Evolutionary conservation across 2,113 vertebrate genomes (phyloP).

Genomic region (Picathartes gymnocephalus): DNA sequence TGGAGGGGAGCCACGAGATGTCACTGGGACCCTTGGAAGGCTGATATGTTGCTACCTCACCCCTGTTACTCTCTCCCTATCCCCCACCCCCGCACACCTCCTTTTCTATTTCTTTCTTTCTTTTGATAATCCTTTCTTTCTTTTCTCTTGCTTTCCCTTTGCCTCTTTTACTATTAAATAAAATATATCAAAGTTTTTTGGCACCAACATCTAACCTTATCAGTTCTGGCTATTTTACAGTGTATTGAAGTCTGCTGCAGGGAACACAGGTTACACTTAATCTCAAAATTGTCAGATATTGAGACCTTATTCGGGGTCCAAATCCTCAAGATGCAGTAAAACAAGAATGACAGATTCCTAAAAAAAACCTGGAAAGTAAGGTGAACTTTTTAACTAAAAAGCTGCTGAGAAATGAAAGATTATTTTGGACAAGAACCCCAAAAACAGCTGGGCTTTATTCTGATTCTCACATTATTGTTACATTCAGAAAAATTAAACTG

Average conservation of each 20-base stretch:
- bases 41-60: background rate
- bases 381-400: background rate
- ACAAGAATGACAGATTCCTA: background rate
- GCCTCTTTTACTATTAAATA: background rate
- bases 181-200: background rate
- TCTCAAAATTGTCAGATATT: background rate
- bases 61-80: background rate
- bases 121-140: background rate
- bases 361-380: background rate
- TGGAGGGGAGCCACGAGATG: background rate
- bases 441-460: background rate
- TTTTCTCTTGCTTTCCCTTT: background rate
- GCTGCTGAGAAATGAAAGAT: background rate
- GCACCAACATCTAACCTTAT: background rate
- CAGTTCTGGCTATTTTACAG: background rate
- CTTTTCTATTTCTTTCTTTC: background rate
- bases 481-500: background rate
- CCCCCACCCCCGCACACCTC: background rate
- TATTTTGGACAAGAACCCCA: background rate
- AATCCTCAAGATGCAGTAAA: background rate
- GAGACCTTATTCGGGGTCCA: background rate
- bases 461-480: background rate
- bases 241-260: background rate
- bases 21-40: accelerated
- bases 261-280: background rate